Evolutionary conservation across 2,797 vertebrate genomes (phyloP), one percentile per base, ranked within the genome.

Genomic region (Thaleichthys pacificus): DNA sequence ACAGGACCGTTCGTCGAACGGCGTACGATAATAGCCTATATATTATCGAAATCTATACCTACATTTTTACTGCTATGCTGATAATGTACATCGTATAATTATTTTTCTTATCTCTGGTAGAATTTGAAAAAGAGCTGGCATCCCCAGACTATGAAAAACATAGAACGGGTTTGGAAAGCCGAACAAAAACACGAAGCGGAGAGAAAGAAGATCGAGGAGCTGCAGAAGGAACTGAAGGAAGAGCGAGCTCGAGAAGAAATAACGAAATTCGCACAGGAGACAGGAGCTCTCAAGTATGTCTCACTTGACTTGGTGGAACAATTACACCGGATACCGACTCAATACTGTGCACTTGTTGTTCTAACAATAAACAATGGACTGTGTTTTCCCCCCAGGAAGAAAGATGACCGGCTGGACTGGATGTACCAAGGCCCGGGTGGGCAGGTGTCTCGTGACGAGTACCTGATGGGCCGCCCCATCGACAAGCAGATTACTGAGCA

Each of bases 51-150:
- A 30, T 30, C 28, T 30, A 30, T 30, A 30, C 28, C 28, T 30
- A 3, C 8, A 38, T 56, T n/a, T 19, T 57, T 57, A 57, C 21
- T 57, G 21, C 21, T 57, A 57, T 57, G 21, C 17, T n/a, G 21
- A 57, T 57, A 6, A 57, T 57, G 56, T 19, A 2, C 56, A 57
- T 57, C 56, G 2, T 1, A 42, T 42, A 42, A 42, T 42, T 14
- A 12, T 42, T 56, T 30, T 30, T 62, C 26, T 67, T 24, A 19
- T 0, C 15, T 42, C 0, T 70, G 0, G 0, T 81, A 99, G 97
- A 98, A 99, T 78, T 78, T 99, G 87, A 99, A 99, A 89, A 99
- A 99, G 90, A 99, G 97, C 90, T 99, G 97, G 97, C 97, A 99
- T 82, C 97, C 97, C 0, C 97, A 99, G 90, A 99, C 97, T 9